Evolutionary conservation across 1,140 invertebrate genomes (phyloP), one percentile per base, ranked within the genome.

Genomic region (Pseudomyrmex gracilis): DNA sequence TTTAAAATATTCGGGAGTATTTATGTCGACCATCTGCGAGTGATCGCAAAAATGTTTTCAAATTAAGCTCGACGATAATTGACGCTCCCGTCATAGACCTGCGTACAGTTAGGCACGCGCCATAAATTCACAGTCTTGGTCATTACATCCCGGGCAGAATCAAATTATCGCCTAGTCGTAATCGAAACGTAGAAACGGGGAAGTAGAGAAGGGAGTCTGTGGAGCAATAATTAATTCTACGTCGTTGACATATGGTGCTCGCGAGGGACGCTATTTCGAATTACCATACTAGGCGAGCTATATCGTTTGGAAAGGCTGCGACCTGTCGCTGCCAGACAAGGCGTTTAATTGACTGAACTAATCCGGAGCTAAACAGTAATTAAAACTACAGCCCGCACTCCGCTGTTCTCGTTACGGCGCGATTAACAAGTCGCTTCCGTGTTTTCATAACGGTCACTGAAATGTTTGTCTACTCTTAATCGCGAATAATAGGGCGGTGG

Each of bases 181-280:
- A 82, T 85, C 61, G 68, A 73, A 85, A 80, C 53, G 20, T 34
- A 49, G 82, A 76, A 84, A 84, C 49, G n/a, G 70, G 53, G 82
- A 80, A 84, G 45, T 73, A 80, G 45, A 60, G 67, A 74, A 58
- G 71, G 84, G 87, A 77, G 64, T 78, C 60, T 78, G 43, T 49
- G 66, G 34, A 34, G 68, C 63, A 82, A 84, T 90, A 90, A 90
- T 90, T 90, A 90, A 90, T 90, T 90, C 73, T 83, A 78, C 77
- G 87, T 90, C 87, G 87, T 77, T 87, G 85, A 85, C 89, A 89
- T 87, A 90, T 87, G 89, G 89, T 74, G 63, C 82, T 89, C 83
- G 77, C 83, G 73, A 34, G 83, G 83, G 66, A 85, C 70, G 85
- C 71, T 90, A 87, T 89, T 89, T 89, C 87, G 80, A 85, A 90